Evolutionary conservation across 2,797 vertebrate species (phyloP).

Genomic region (Triplophysa bombifrons): DNA sequence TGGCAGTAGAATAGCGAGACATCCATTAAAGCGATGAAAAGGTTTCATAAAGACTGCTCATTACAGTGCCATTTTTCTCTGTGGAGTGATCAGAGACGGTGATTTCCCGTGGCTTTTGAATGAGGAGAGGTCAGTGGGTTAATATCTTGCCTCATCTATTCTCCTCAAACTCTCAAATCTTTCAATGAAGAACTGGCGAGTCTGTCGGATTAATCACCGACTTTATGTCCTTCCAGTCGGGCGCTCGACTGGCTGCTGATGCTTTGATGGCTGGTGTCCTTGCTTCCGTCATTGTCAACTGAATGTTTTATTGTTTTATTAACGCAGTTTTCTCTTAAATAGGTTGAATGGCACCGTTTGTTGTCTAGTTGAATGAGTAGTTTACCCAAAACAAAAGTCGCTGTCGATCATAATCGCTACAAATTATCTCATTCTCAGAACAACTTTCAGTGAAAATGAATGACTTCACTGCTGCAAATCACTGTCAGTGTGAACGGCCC

Average conservation of each 20-base stretch:
- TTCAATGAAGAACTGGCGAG: constrained; percentile 12
- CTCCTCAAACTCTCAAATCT: constrained; percentile 27
- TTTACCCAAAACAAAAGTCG: too few relatives aligned
- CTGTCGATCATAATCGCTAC: not conserved
- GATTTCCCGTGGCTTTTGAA: constrained; percentile 28
- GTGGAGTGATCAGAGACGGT: constrained; percentile 13
- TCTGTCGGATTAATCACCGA: constrained; percentile 35
- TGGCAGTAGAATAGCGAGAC: constrained; percentile 28
- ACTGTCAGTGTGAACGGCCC: not conserved
- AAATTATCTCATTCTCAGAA: not conserved
- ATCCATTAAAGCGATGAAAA: constrained; percentile 36
- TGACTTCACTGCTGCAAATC: not conserved
- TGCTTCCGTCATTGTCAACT: not conserved
- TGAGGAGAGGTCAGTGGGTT: constrained; percentile 31
- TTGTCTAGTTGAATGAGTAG: not conserved
- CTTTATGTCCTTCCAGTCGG: constrained; percentile 21
- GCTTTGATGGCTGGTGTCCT: not conserved
- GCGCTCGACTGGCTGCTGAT: not conserved
- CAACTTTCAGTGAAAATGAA: not conserved
- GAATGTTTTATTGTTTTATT: not conserved
- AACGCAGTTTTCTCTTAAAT: not conserved
- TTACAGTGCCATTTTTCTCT: constrained; percentile 32
- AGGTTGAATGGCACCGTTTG: not conserved
- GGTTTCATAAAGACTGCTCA: constrained; percentile 42
- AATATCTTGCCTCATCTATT: constrained; percentile 15